Percentiles rank a stretch among this genome's conserved stretches.
Conservation (phyloP, 64 coral and sea anemone genomes). For the Montipora efflorescens region DNA sequence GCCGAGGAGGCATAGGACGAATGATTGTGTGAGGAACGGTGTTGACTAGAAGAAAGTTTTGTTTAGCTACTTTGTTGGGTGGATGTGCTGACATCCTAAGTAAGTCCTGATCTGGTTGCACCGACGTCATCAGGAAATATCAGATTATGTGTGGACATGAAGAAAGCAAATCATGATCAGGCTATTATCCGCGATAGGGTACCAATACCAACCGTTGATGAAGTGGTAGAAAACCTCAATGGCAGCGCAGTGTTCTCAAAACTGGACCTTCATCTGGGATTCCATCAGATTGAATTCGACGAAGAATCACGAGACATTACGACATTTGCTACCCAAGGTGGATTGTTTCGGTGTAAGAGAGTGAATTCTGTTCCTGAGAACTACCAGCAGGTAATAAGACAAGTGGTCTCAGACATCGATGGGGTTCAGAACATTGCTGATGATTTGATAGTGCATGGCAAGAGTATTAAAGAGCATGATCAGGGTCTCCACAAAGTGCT, state of each 20-base stretch:
- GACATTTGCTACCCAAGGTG: background rate
- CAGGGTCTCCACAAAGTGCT: no score
- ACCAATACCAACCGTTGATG: background rate
- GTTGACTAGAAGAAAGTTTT: no score
- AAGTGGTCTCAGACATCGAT: no score
- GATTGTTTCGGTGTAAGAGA: background rate
- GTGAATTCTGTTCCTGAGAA: background rate
- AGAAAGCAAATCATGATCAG: no score
- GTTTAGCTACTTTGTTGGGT: background rate
- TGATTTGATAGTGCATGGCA: no score
- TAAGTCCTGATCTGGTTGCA: background rate
- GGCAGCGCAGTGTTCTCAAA: background rate
- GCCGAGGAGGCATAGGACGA: no score
- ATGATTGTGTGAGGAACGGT: no score
- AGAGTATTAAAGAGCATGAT: no score
- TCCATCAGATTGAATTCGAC: conserved; percentile 1
- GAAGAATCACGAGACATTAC: background rate
- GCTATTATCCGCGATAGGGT: background rate
- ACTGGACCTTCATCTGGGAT: background rate
- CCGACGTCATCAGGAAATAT: conserved; percentile 14
- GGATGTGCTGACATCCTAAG: background rate
- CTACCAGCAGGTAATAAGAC: conserved; percentile 10
- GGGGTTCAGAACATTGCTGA: no score
- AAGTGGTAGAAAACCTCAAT: no score
- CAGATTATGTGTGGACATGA: background rate